Base-by-base conservation (phyloP, 2,888 invertebrate species). In the Carpatolechia fugitivella region DNA sequence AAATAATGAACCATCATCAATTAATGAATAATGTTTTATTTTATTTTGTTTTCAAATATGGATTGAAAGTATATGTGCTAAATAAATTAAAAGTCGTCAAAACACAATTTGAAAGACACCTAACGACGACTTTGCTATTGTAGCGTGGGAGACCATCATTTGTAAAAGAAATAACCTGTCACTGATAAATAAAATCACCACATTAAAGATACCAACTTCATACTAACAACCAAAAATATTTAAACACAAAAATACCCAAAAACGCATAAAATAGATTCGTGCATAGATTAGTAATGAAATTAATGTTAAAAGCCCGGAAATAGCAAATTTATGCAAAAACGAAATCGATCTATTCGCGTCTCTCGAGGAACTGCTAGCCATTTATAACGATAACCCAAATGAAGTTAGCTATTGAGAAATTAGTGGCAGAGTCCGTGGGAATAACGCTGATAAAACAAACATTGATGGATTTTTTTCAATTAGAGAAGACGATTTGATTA, bases 321-420 rank as follows among this genome's bases (percentile, higher is more conserved):
- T 35, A 18, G 49, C 33, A 35, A 49, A 49, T 35, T 49, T 49
- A 49, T 49, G 49, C 49, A 20, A 49, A 49, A 49, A 36, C 20
- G 20, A 3, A 35, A 35, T 35, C 18, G 35, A 49, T 49, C 18
- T 5, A n/a, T 49, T 6, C 20, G 10, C 16, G 31, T 47, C 47
- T 31, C 16, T 30, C 16, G 16, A 30, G 31, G 30, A 31, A 30
- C 47, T 47, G 13, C 16, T n/a, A 31, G 31, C 7, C 47, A 31
- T 47, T 47, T 47, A 47, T 31, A 47, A 47, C 13, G 47, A 47
- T 47, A 47, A 47, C 13, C 31, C 7, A 31, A 47, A 47, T 47
- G 29, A 47, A 30, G 30, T 47, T 47, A 31, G 14, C 8, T 31
- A 47, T 16, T 31, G 11, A 47, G 13, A 18, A 30, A 31, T 47